Evolutionary conservation across 2,888 invertebrate genomes (phyloP), one percentile per base, ranked within the genome.

Genomic region (Callosobruchus maculatus): DNA sequence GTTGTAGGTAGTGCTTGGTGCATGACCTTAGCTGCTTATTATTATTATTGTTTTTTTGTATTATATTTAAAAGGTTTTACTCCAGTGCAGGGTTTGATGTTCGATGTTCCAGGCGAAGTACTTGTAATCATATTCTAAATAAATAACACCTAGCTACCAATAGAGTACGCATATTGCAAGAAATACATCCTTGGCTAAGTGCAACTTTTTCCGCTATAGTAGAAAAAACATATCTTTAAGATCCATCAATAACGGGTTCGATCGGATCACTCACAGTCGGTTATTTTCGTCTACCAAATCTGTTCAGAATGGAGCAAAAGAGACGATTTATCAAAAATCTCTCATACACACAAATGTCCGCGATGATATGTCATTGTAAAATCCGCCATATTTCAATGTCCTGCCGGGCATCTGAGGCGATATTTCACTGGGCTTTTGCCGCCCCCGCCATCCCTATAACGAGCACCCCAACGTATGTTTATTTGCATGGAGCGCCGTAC

Each of bases 361-460:
- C 85, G 86, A 87, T 87, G 86, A 87, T 87, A 86, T 84, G 86
- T 86, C 86, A 86, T 85, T 84, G 84, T 86, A 84, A 87, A 87
- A 87, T 85, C 85, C 83, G 83, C 81, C 81, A 86, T 86, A 85
- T 85, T 85, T 86, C 85, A 86, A 86, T 85, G 87, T 87, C 87
- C 85, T 84, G 81, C 79, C 81, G 84, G 83, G 83, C 82, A 83
- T 84, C 84, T 82, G 81, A 78, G 80, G 83, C 84, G 83, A 86
- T 86, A 86, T 86, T 49, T 86, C 85, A 86, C 84, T 84, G 85
- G 85, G 84, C 85, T 82, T 82, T 18, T 49, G 49, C 49, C 49
- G 49, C 49, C 49, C 49, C 49, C 49, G 49, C 18, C 49, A 18
- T 49, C 49, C 18, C 83, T 81, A 81, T 80, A 82, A 83, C 82